A percentile compares a stretch with the other conserved stretches of the same genome.
Conservation (phyloP, 2,888 invertebrate genomes). For the Phragmatobia fuliginosa region DNA sequence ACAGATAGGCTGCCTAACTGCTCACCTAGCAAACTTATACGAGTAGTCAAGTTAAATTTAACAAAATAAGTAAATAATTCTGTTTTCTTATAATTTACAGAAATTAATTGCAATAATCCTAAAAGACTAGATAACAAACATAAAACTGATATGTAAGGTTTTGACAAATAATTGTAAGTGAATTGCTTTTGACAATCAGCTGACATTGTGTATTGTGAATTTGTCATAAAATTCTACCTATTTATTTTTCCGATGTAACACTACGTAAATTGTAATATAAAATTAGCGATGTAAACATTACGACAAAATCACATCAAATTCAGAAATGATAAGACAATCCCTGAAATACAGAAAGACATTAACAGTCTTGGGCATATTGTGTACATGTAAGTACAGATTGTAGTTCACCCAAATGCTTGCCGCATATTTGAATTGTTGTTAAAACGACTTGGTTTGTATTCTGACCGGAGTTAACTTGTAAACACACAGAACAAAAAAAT, state of each 20-base stretch:
- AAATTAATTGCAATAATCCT: too few relatives aligned
- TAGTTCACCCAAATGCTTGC: slow-evolving; percentile 36
- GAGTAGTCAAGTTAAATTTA: too few relatives aligned
- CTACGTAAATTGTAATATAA: slow-evolving; percentile 40
- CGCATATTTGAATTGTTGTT: slow-evolving; percentile 38
- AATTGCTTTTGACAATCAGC: slow-evolving; percentile 35
- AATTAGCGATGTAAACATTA: slow-evolving; percentile 70
- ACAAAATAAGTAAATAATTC: too few relatives aligned
- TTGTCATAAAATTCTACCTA: neutral
- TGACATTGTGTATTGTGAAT: slow-evolving; percentile 17
- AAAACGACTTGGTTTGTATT: slow-evolving; percentile 22
- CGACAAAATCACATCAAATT: slow-evolving; percentile 51
- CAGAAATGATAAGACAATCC: slow-evolving; percentile 81
- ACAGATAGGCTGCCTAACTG: too few relatives aligned
- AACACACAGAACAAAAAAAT: slow-evolving; percentile 6
- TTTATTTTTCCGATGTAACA: slow-evolving; percentile 23
- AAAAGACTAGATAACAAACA: neutral
- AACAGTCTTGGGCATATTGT: slow-evolving; percentile 68
- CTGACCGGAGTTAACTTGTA: slow-evolving; percentile 6
- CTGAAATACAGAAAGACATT: slow-evolving; percentile 79
- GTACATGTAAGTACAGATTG: slow-evolving; percentile 70
- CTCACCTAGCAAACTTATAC: too few relatives aligned
- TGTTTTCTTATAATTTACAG: too few relatives aligned
- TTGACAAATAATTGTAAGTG: neutral
- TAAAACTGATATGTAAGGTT: neutral